Conservation (phyloP, 2,113 vertebrate genomes). For the Sterrhoptilus dennistouni region DNA sequence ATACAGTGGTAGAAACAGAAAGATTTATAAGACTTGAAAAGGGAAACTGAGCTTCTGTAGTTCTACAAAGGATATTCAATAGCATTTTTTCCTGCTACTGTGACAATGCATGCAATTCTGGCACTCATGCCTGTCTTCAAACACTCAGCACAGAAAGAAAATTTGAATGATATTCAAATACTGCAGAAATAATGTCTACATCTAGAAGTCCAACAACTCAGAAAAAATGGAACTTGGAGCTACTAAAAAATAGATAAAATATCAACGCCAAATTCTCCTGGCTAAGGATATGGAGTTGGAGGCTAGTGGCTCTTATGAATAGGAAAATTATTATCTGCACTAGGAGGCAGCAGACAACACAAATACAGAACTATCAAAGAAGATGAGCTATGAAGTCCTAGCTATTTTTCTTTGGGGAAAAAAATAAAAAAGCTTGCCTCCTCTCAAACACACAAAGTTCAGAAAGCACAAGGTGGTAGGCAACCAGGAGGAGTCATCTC, state of each 20-base stretch:
- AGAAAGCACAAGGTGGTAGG: neutral
- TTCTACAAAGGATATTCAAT: neutral
- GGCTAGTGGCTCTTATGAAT: neutral
- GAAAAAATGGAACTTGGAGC: neutral
- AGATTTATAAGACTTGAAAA: neutral
- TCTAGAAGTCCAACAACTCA: neutral
- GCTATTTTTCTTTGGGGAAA: neutral
- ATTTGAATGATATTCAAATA: neutral
- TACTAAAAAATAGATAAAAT: neutral
- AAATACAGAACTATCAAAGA: neutral
- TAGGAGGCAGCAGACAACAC: neutral
- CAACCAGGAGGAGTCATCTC: neutral
- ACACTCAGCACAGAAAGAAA: neutral
- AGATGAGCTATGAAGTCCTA: neutral
- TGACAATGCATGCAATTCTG: neutral
- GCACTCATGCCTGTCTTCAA: neutral
- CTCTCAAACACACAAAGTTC: neutral
- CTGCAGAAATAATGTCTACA: neutral
- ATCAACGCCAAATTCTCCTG: neutral
- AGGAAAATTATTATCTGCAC: neutral
- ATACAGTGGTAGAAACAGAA: neutral
- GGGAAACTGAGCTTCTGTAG: neutral
- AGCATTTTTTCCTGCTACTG: neutral
- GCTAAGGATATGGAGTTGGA: neutral
- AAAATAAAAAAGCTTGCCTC: neutral